Conservation (phyloP, 2,797 vertebrate genomes). For the Manis javanica region DNA sequence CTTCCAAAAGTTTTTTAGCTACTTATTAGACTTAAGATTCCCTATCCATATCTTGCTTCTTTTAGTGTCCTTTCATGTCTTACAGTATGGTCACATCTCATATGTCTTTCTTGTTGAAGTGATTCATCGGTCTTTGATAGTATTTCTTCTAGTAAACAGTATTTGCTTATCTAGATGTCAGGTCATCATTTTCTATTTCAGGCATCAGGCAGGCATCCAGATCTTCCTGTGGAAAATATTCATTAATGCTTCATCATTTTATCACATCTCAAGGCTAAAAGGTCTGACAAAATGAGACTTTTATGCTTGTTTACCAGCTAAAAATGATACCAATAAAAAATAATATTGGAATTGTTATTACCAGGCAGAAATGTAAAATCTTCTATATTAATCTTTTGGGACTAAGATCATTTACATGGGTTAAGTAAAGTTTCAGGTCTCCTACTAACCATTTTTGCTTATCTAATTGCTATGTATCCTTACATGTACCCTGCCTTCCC, state of each 20-base stretch:
- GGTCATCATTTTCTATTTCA: slow-evolving; percentile 65
- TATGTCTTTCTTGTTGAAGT: slow-evolving; percentile 47
- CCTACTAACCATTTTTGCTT: background rate
- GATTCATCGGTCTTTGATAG: slow-evolving; percentile 43
- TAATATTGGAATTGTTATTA: slow-evolving; percentile 41
- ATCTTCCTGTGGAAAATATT: slow-evolving; percentile 57
- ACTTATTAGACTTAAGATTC: background rate
- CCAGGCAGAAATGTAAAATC: slow-evolving; percentile 55
- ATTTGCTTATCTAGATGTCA: slow-evolving; percentile 45
- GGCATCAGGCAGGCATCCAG: background rate
- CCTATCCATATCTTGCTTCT: background rate
- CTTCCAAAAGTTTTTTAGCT: slow-evolving; percentile 22
- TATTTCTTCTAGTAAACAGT: slow-evolving; percentile 38
- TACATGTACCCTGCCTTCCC: background rate
- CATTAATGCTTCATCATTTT: slow-evolving; percentile 56
- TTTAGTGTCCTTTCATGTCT: slow-evolving; percentile 17
- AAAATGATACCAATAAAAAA: slow-evolving; percentile 37
- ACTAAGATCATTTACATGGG: slow-evolving; percentile 14
- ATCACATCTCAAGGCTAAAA: slow-evolving; percentile 67
- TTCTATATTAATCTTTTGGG: slow-evolving; percentile 55
- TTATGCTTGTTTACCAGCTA: slow-evolving; percentile 63
- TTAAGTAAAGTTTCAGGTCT: background rate
- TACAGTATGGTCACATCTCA: background rate
- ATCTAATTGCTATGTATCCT: background rate
- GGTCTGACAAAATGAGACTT: slow-evolving; percentile 59